Evolutionary conservation across 2,797 vertebrate species (phyloP).

Genomic region (Malacoraja senta): DNA sequence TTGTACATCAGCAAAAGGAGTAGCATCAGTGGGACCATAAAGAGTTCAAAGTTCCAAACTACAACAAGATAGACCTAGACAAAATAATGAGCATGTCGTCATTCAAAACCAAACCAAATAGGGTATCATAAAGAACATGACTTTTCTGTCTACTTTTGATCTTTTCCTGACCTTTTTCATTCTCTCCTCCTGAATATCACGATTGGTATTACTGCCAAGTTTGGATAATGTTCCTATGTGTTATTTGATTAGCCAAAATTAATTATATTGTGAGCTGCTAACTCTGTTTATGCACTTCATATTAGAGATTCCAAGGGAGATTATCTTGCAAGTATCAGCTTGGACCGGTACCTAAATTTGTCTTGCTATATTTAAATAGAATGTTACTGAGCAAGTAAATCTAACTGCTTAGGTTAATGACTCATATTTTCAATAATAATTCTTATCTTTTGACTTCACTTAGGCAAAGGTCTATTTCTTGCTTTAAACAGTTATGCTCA

Average conservation of each 20-base stretch:
- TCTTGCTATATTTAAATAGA: neutral
- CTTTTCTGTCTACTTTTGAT: neutral
- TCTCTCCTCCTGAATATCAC: neutral
- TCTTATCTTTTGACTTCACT: neutral
- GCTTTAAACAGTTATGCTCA: neutral
- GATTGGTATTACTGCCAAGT: neutral
- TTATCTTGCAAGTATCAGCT: neutral
- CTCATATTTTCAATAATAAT: neutral
- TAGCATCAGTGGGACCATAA: conserved; percentile 86
- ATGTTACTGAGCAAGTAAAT: neutral
- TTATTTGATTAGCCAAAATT: neutral
- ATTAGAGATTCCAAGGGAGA: neutral
- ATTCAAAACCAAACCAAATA: conserved; percentile 38
- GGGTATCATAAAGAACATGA: neutral
- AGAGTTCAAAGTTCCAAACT: conserved; percentile 98
- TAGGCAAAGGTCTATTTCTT: neutral
- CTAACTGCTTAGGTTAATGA: neutral
- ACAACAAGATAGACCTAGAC: conserved; percentile 83
- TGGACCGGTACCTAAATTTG: neutral
- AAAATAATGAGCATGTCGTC: conserved; percentile 47
- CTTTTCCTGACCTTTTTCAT: no score
- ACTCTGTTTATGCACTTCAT: neutral
- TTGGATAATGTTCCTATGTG: neutral
- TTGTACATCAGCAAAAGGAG: conserved; percentile 85
- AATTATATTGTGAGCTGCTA: neutral